Evolutionary conservation across 2,888 invertebrate genomes (phyloP).

Genomic region (Synanthedon andrenaeformis): DNA sequence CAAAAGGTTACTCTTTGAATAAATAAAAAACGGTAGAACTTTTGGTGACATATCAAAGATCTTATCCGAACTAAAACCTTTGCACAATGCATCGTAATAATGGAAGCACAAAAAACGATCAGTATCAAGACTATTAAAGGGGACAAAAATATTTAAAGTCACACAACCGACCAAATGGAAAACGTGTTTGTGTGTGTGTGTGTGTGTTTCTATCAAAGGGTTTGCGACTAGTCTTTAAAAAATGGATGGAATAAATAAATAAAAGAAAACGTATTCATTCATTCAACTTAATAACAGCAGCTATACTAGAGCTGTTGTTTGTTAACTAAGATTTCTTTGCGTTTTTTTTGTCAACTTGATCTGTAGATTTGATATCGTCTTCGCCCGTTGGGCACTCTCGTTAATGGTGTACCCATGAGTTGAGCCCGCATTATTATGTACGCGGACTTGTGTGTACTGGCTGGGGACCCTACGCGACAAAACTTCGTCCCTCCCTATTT

Average conservation of each 20-base stretch:
- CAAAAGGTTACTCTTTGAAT: slow-evolving; percentile 54
- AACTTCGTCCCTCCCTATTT: slow-evolving; percentile 69
- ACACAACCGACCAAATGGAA: slow-evolving; percentile 44
- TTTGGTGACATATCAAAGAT: slow-evolving; percentile 65
- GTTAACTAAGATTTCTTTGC: slow-evolving; percentile 33
- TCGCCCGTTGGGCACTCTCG: slow-evolving; percentile 56
- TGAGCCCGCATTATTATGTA: slow-evolving; percentile 60
- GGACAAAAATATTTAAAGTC: slow-evolving; percentile 56
- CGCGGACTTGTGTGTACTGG: slow-evolving; percentile 46
- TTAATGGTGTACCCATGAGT: slow-evolving; percentile 67
- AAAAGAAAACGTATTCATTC: slow-evolving; percentile 50
- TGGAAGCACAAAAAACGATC: slow-evolving; percentile 62
- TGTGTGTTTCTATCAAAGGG: slow-evolving; percentile 48
- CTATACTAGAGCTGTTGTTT: slow-evolving; percentile 45
- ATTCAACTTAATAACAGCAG: slow-evolving; percentile 64
- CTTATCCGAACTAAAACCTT: slow-evolving; percentile 61
- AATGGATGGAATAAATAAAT: slow-evolving; percentile 42
- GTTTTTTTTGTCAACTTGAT: slow-evolving; percentile 59
- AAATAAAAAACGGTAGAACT: slow-evolving; percentile 45
- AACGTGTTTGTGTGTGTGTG: slow-evolving; percentile 39
- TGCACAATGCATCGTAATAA: slow-evolving; percentile 62
- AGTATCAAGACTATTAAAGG: slow-evolving; percentile 59
- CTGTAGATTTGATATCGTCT: slow-evolving; percentile 59
- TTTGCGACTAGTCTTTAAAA: slow-evolving; percentile 37
- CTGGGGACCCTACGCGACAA: slow-evolving; percentile 66